Base-by-base conservation (phyloP, 2,797 vertebrate species). In the Squalus acanthias region DNA sequence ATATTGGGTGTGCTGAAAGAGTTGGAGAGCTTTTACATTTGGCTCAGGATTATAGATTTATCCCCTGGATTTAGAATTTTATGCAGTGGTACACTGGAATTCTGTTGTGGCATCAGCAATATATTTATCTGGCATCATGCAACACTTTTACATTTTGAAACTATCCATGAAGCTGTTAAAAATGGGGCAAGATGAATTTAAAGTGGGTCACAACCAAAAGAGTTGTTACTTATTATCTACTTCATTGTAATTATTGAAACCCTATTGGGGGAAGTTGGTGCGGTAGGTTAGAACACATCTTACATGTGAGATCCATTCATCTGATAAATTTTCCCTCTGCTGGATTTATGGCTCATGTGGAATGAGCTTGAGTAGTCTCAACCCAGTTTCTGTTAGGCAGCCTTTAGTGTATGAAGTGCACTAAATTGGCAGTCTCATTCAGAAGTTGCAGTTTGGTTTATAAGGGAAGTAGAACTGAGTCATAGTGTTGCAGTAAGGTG, bases 141-240 rank as follows among this genome's bases (percentile, higher is more conserved):
- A 69, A 39, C 63, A 65, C 74, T 76, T n/a, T 60, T 92, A 63
- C 13, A 92, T 65, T 92, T 92, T 65, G 89, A 92, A 92, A 92
- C 89, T 33, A 65, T 29, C 6, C 33, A 92, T 92, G 57, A 13
- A 92, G 9, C 26, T 53, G 57, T 95, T 57, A 74, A 57, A 95
- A 70, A 20, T 95, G 63, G 33, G 91, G 33, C 63, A 33, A 91
- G 85, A 33, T 85, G 57, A 33, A 60, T 33, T 92, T 92, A 67
- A 60, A 93, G 65, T 93, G 63, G 89, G 65, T 93, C 91, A 93
- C 22, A 65, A 93, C 17, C 29, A 33, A 74, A 26, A 69, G 26
- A 29, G 24, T 53, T 95, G 24, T 95, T 53, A n/a, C 20, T 70
- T 50, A 50, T 7, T 22, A 0, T 69, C 33, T 67, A 46, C 53